Evolutionary conservation across 1,140 invertebrate species (phyloP).

Genomic region (Dreissena polymorpha): DNA sequence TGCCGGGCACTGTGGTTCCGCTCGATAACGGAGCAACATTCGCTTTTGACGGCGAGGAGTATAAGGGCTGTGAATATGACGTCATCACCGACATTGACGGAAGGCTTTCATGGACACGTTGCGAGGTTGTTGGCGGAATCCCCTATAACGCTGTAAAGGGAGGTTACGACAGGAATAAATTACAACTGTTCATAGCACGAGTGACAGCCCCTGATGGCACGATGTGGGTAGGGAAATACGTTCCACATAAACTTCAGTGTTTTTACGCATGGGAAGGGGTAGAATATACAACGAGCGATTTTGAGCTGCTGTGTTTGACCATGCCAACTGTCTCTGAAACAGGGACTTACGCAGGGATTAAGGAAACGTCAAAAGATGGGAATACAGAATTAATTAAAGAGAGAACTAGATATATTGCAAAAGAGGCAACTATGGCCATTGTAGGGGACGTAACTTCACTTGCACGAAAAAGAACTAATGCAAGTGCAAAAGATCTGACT

Average conservation of each 20-base stretch:
- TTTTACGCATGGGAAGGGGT: conserved; percentile 24
- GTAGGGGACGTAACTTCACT: too few species aligned
- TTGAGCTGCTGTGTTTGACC: conserved; percentile 17
- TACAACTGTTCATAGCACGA: conserved; percentile 31
- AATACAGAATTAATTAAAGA: too few species aligned
- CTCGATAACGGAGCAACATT: conserved; percentile 15
- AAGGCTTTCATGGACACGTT: conserved; percentile 11
- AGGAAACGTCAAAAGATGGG: background rate
- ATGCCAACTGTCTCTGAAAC: background rate
- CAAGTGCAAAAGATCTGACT: too few species aligned
- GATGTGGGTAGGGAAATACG: conserved; percentile 14
- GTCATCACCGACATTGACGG: conserved; percentile 14
- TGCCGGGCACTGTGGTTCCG: conserved; percentile 30
- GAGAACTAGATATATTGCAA: too few species aligned
- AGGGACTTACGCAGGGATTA: background rate
- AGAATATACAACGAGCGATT: conserved; percentile 4
- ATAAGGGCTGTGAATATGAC: conserved; percentile 30
- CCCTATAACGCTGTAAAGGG: conserved; percentile 25
- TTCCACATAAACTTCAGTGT: conserved; percentile 38
- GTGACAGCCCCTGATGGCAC: conserved; percentile 36
- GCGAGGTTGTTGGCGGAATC: conserved; percentile 20
- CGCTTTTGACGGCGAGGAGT: conserved; percentile 13
- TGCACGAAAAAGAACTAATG: too few species aligned
- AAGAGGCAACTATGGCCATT: too few species aligned
- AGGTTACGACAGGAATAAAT: conserved; percentile 19